Evolutionary conservation across 2,888 invertebrate species (phyloP), one percentile per base, ranked within the genome.

Genomic region (Mactromeris polynyma): DNA sequence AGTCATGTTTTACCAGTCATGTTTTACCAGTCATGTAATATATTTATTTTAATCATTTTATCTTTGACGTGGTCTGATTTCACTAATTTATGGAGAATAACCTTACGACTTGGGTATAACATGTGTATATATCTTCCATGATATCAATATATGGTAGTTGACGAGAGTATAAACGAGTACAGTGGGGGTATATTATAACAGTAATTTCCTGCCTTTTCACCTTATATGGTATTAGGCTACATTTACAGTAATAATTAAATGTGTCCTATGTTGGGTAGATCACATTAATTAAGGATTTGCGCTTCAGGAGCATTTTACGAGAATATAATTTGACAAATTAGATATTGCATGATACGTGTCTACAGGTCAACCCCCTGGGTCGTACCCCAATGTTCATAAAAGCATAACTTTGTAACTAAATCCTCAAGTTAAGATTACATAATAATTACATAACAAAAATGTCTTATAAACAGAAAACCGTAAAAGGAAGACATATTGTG

Each of bases 321-420:
- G 83, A 81, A 83, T 88, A 80, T 92, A 92, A 92, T 92, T 90
- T 90, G 92, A 92, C 89, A 90, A 89, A 92, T 92, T 89, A 36
- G 85, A 82, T 81, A 86, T 90, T 89, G 80, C 17, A 21, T 36
- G 33, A 1, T 73, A 40, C 36, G 36, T 38, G 40, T 40, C 79
- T 40, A 40, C 36, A 26, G 42, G 79, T 79, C 42, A 40, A 36
- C 73, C 33, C 73, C 36, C 17, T 19, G 19, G 73, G 73, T 73
- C 73, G 33, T 17, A 73, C 73, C 26, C 19, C 26, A 11, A 17
- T 33, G 73, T 73, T 73, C 33, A 73, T 73, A 36, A 73, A 73
- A 73, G 73, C 73, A 73, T 73, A 73, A 73, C 73, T 73, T 73
- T 11, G 73, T 73, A 73, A 73, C 26, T 19, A 6, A 19, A 73